Evolutionary conservation across 2,888 invertebrate species (phyloP).

Genomic region (Andricus quercusramuli): DNA sequence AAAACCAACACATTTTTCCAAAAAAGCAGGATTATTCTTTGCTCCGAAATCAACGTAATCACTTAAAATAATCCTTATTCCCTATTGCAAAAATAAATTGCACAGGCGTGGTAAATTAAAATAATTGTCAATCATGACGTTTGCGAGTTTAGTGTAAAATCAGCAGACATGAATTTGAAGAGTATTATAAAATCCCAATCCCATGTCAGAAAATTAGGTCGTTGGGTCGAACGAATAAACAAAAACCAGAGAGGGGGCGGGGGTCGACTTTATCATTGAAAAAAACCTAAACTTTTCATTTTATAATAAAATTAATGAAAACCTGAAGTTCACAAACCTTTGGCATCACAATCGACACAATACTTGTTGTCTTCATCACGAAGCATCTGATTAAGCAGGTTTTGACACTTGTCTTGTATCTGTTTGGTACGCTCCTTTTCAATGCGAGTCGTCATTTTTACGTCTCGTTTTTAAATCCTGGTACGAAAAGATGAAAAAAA

Average conservation of each 20-base stretch:
- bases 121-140: constrained; percentile 4
- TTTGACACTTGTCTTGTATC: constrained; percentile 97
- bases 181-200: constrained; percentile 18
- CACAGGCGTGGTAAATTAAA: not conserved
- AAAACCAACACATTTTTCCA: not conserved
- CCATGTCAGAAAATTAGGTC: constrained; percentile 23
- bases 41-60: not conserved
- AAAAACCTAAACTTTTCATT: not conserved
- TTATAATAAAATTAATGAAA: not conserved
- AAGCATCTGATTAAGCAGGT: constrained; percentile 93
- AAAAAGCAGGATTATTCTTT: not conserved
- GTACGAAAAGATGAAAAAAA: not conserved
- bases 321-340: constrained; percentile 83
- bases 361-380: constrained; percentile 99
- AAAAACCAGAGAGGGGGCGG: constrained; percentile 33
- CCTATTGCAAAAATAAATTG: not conserved
- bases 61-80: not conserved
- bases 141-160: not conserved
- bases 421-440: constrained; percentile 94
- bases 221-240: constrained; percentile 35
- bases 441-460: constrained; percentile 86
- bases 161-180: not conserved
- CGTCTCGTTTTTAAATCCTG: not conserved
- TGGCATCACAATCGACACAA: constrained; percentile 99
- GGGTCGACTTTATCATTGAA: not conserved